Evolutionary conservation across 2,888 invertebrate genomes (phyloP), one percentile per base, ranked within the genome.

Genomic region (Tolmerus cingulatus): DNA sequence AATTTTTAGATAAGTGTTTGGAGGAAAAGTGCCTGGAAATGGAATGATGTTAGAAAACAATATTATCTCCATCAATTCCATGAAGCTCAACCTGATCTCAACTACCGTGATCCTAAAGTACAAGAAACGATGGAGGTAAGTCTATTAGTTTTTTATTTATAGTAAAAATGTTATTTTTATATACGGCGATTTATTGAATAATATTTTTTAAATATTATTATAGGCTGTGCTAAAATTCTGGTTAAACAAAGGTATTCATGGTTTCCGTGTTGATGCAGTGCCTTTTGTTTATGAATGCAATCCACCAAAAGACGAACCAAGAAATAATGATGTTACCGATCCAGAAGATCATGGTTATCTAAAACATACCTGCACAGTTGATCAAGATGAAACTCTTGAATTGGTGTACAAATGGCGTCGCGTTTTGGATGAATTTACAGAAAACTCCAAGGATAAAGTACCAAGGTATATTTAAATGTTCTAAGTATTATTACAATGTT

Each of bases 201-300:
- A 46, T 46, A 46, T 14, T 46, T 46, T 43, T 14, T 43, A 0
- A 43, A 43, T 46, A 4, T 46, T 16, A 12, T 66, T 66, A 78
- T 90, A 96, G 91, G 93, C 94, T 14, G 94, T 95, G 16, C 91
- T 96, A 90, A 91, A 91, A 88, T 96, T 95, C 91, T 97, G 97
- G 97, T 91, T 97, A 40, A 93, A 95, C 51, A 95, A 95, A 90
- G 98, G 97, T 4, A 95, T 98, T 0, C 96, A 96, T 89, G 97
- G 97, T 0, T 96, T 97, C 91, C 94, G 96, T 82, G 92, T 97
- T 0, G 95, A 95, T 89, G 95, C 95, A 0, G 93, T 95, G 1
- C 94, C 95, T 0, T 89, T 89, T 89, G 89, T 90, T 4, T 91
- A 91, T 23, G 92, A 92, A 89, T 89, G 90, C 57, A 89, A 90